Conservation (phyloP, 2,113 vertebrate genomes). For the Neogobius melanostomus region DNA sequence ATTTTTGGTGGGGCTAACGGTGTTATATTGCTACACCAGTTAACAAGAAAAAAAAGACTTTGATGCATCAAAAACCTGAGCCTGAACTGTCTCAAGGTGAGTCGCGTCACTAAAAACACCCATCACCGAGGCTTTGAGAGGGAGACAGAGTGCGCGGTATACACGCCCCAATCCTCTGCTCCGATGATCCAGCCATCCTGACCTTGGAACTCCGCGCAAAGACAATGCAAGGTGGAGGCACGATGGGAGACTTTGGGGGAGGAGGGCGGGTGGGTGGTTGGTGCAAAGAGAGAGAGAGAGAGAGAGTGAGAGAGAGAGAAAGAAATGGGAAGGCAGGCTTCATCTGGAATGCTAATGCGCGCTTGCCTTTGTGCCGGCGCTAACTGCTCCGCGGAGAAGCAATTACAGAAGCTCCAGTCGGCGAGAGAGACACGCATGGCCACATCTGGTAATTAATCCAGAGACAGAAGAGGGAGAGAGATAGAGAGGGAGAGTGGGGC, state of each 20-base stretch:
- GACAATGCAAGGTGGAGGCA: slow-evolving; percentile 69
- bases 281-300: slow-evolving; percentile 38
- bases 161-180: slow-evolving; percentile 66
- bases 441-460: slow-evolving; percentile 75
- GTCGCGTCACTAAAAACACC: not conserved
- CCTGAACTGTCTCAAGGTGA: not conserved
- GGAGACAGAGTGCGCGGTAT: slow-evolving; percentile 41
- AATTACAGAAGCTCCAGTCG: slow-evolving; percentile 75
- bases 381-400: slow-evolving; percentile 75
- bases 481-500: slow-evolving; percentile 24
- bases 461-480: slow-evolving; percentile 56
- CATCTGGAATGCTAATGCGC: slow-evolving; percentile 76
- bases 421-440: slow-evolving; percentile 68
- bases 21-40: too few species aligned
- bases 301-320: slow-evolving; percentile 44
- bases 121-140: not conserved
- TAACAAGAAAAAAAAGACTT: too few species aligned
- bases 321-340: slow-evolving; percentile 32
- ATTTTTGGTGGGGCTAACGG: too few species aligned
- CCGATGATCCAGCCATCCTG: slow-evolving; percentile 71
- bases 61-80: too few species aligned
- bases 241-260: slow-evolving; percentile 40
- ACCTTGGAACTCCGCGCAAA: slow-evolving; percentile 77
- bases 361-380: slow-evolving; percentile 68
- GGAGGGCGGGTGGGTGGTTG: slow-evolving; percentile 47